A percentile compares a stretch with the other conserved stretches of the same genome.
Evolutionary conservation across 2,797 vertebrate species (phyloP).

Genomic region (Alca torda): DNA sequence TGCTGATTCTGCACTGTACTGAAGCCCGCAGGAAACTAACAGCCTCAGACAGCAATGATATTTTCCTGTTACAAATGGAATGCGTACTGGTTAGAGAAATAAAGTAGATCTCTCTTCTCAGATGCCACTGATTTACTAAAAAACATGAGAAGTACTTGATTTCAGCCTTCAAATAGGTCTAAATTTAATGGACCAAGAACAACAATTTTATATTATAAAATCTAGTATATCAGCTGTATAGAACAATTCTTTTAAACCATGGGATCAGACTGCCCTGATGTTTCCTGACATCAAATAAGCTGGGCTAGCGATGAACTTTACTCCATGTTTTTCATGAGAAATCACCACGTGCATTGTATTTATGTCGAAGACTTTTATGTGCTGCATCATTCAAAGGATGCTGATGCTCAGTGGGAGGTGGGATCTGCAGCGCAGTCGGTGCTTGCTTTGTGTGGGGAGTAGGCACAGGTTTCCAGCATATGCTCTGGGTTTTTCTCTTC

Average conservation of each 20-base stretch:
- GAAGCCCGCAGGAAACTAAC: slow-evolving; percentile 37
- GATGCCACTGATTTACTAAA: not conserved
- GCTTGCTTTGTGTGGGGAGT: not conserved
- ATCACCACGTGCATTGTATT: not conserved
- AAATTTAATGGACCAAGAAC: not conserved
- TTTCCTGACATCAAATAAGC: not conserved
- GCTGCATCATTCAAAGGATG: not conserved
- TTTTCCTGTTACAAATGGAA: slow-evolving; percentile 22
- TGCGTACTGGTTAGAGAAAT: not conserved
- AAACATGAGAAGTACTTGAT: not conserved
- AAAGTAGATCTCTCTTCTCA: not conserved
- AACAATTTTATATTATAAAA: not conserved
- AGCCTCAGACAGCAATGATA: not conserved
- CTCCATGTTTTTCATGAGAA: not conserved
- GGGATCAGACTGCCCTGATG: not conserved
- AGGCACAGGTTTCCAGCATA: not conserved
- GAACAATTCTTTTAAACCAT: not conserved
- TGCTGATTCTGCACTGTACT: slow-evolving; percentile 42
- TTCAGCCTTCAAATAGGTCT: not conserved
- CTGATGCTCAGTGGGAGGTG: not conserved
- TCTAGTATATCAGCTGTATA: not conserved
- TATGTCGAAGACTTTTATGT: not conserved
- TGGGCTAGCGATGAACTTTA: not conserved
- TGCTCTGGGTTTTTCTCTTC: not conserved
- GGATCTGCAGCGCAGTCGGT: not conserved